Evolutionary conservation across 2,888 invertebrate genomes (phyloP).

Genomic region (Biston stratarius): DNA sequence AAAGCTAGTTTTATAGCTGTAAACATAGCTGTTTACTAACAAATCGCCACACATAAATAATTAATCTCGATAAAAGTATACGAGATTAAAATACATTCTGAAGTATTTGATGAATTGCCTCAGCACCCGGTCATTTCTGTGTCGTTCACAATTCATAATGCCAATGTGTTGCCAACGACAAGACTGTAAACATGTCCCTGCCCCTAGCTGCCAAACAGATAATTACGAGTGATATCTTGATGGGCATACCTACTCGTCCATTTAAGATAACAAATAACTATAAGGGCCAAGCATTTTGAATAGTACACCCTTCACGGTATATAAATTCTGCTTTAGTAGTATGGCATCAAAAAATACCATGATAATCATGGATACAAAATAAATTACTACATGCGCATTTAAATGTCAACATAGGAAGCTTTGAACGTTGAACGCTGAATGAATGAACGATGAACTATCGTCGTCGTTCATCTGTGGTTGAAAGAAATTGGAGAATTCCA

Average conservation of each 20-base stretch:
- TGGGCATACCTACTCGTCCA: conserved; percentile 23
- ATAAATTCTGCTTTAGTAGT: too few relatives aligned
- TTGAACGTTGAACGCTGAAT: too few relatives aligned
- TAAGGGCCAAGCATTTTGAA: neutral
- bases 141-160: conserved; percentile 48
- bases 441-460: too few relatives aligned
- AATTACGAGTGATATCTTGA: conserved; percentile 40
- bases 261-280: neutral
- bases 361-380: too few relatives aligned
- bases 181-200: conserved; percentile 64
- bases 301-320: too few relatives aligned
- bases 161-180: conserved; percentile 63
- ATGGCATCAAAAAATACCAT: too few relatives aligned
- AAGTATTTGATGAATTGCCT: conserved; percentile 53
- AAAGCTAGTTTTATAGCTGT: conserved; percentile 27
- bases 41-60: conserved; percentile 24
- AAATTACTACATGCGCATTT: too few relatives aligned
- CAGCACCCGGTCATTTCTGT: conserved; percentile 51
- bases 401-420: too few relatives aligned
- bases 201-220: conserved; percentile 63
- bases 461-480: too few relatives aligned
- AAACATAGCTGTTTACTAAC: conserved; percentile 34
- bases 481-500: too few relatives aligned
- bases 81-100: conserved; percentile 28
- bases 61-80: conserved; percentile 18